Conservation (phyloP, 2,888 invertebrate species). For the Diaprepes abbreviatus region DNA sequence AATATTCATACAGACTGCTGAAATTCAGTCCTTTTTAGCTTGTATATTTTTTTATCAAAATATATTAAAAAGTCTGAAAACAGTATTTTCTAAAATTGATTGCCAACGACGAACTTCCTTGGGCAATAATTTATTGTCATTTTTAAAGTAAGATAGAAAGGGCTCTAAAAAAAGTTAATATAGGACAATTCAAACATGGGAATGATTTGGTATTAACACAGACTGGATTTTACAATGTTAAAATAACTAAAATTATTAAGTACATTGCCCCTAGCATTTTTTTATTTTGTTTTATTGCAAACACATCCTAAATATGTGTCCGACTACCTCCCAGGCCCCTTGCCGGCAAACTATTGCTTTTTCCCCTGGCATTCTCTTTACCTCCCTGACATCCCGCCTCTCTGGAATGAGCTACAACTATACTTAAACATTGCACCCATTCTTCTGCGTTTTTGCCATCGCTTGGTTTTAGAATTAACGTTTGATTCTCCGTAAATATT, state of each 20-base stretch:
- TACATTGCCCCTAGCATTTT: too few relatives aligned
- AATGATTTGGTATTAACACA: neutral
- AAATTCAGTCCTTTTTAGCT: too few relatives aligned
- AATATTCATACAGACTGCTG: too few relatives aligned
- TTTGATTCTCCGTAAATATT: constrained; percentile 94
- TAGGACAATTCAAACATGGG: neutral
- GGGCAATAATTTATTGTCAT: too few relatives aligned
- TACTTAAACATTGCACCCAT: constrained; percentile 95
- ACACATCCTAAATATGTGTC: constrained; percentile 60
- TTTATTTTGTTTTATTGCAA: neutral
- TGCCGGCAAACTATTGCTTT: constrained; percentile 68
- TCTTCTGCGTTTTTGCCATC: constrained; percentile 95
- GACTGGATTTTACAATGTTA: neutral
- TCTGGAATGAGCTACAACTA: constrained; percentile 88
- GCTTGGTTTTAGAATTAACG: constrained; percentile 93
- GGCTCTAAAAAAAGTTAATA: too few relatives aligned
- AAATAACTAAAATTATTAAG: constrained; percentile 3
- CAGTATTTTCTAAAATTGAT: too few relatives aligned
- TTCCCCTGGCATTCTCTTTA: constrained; percentile 68
- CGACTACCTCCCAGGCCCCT: constrained; percentile 67
- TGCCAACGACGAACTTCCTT: too few relatives aligned
- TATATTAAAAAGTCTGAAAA: too few relatives aligned
- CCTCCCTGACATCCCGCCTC: constrained; percentile 64
- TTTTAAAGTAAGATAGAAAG: too few relatives aligned
- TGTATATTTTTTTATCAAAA: too few relatives aligned